phyloP scores from a whole-genome alignment of 2,888 invertebrate genomes.

The Drosophila aldrichi region DNA sequence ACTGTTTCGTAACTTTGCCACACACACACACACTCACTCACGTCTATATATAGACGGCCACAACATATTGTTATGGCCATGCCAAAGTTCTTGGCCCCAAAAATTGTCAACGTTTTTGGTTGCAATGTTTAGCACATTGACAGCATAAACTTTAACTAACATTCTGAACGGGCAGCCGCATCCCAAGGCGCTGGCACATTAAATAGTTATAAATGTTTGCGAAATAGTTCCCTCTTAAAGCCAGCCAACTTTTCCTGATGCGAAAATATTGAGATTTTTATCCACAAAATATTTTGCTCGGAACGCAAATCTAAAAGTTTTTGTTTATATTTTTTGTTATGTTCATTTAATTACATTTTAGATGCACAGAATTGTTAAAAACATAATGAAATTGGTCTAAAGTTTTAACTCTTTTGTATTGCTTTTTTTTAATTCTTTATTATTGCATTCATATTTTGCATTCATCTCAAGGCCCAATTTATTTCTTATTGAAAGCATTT shows the following conservation, averaged over 20 bases:
- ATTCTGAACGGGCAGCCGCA: slow-evolving; percentile 45
- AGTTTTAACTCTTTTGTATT: not conserved
- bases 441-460: slow-evolving; percentile 1
- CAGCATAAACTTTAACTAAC: slow-evolving; percentile 72
- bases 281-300: slow-evolving; percentile 5
- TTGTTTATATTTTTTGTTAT: slow-evolving; percentile 5
- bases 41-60: slow-evolving; percentile 17
- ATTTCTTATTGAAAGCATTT: not conserved
- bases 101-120: slow-evolving; percentile 71
- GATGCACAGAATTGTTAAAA: not conserved
- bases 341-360: slow-evolving; percentile 25
- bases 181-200: slow-evolving; percentile 30
- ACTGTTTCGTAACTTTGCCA: slow-evolving; percentile 52
- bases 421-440: too few species aligned
- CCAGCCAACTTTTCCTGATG: not conserved
- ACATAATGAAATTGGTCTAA: slow-evolving; percentile 7
- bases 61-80: slow-evolving; percentile 75
- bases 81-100: slow-evolving; percentile 72
- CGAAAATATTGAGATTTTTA: not conserved
- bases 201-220: slow-evolving; percentile 26
- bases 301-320: slow-evolving; percentile 2
- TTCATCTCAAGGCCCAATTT: not conserved
- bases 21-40: slow-evolving; percentile 15
- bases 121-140: slow-evolving; percentile 73
- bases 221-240: slow-evolving; percentile 4